Percentiles rank a stretch among this genome's conserved stretches.
Conservation (phyloP, 2,888 invertebrate genomes). For the Meteorus colon region DNA sequence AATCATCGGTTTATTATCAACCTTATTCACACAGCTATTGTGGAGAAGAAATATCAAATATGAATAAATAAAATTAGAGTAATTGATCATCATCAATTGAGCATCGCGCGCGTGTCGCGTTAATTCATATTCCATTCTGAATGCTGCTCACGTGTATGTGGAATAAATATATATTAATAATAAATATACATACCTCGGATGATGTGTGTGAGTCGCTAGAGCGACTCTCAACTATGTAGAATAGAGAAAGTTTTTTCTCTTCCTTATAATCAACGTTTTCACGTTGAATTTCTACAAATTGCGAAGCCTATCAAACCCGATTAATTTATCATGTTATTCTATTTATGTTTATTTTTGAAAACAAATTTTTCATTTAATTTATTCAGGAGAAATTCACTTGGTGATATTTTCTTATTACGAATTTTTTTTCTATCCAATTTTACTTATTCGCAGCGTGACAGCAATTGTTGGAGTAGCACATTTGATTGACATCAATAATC, state of each 20-base stretch:
- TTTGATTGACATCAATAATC: neutral
- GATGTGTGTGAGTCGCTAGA: conserved; percentile 53
- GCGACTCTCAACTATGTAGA: conserved; percentile 53
- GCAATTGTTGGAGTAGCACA: neutral
- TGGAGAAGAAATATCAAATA: neutral
- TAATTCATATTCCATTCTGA: conserved; percentile 45
- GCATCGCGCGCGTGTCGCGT: neutral
- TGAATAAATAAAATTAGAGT: neutral
- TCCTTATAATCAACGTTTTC: neutral
- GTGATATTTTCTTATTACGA: neutral
- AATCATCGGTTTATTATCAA: too few relatives aligned
- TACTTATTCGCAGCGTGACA: neutral
- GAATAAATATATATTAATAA: neutral
- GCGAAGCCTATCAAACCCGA: neutral
- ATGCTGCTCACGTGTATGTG: conserved; percentile 2
- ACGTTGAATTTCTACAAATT: neutral
- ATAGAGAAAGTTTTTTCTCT: conserved; percentile 50
- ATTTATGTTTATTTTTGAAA: neutral
- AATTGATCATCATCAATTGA: neutral
- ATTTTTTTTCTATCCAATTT: neutral
- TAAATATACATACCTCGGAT: conserved; percentile 57
- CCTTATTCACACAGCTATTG: neutral
- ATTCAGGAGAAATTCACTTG: neutral
- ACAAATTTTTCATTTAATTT: neutral
- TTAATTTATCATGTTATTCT: neutral